Evolutionary conservation across 2,113 vertebrate species (phyloP).

Genomic region (Takifugu bimaculatus): DNA sequence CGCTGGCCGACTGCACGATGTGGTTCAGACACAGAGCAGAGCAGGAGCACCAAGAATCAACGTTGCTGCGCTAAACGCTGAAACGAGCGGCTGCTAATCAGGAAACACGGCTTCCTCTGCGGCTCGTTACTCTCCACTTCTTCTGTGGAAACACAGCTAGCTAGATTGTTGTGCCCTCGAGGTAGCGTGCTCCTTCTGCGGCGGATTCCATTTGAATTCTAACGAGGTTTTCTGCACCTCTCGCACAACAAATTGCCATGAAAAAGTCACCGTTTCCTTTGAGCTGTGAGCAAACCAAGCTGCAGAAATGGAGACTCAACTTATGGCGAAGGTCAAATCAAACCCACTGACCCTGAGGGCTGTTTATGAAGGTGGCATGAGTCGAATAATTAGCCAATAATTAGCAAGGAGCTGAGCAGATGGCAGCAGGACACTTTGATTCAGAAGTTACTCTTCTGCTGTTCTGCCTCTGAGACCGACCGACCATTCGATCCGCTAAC

Average conservation of each 20-base stretch:
- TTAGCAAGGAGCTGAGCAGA: constrained; percentile 19
- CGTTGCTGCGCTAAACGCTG: background rate
- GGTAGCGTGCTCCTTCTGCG: constrained; percentile 25
- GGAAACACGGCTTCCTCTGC: constrained; percentile 16
- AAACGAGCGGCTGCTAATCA: constrained; percentile 22
- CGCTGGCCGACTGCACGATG: background rate
- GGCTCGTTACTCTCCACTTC: too few relatives aligned
- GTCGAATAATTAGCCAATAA: constrained; percentile 30
- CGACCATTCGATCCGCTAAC: too few relatives aligned
- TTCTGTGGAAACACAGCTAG: constrained; percentile 36
- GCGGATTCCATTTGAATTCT: constrained; percentile 41
- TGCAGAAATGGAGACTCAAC: constrained; percentile 33
- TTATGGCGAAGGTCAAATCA: constrained; percentile 58
- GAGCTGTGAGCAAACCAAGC: constrained; percentile 27
- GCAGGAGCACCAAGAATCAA: too few relatives aligned
- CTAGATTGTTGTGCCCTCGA: constrained; percentile 24
- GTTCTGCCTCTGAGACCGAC: constrained; percentile 17
- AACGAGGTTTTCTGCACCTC: constrained; percentile 24
- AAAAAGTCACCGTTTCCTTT: constrained; percentile 48
- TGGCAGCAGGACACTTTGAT: constrained; percentile 22
- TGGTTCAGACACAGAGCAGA: constrained; percentile 15
- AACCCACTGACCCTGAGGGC: constrained; percentile 44
- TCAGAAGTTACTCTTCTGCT: constrained; percentile 34
- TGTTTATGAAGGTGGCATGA: constrained; percentile 28
- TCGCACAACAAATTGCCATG: constrained; percentile 22